Evolutionary conservation across 1,140 invertebrate species (phyloP).

Genomic region (Saccostrea echinata): DNA sequence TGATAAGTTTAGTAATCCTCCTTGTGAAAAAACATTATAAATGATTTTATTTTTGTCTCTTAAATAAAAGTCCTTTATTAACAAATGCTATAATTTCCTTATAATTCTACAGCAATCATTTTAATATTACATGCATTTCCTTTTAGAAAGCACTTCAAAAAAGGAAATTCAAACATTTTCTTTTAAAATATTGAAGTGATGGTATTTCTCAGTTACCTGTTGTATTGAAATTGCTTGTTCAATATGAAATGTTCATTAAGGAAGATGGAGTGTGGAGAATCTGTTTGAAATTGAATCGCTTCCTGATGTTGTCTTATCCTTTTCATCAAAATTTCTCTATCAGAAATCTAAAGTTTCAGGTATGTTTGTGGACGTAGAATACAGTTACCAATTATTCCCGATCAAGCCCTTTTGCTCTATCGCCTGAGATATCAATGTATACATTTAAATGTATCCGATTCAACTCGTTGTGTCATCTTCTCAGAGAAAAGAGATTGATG

Average conservation of each 20-base stretch:
- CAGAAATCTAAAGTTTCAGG: not conserved
- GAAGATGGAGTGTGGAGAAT: not conserved
- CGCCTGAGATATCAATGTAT: not conserved
- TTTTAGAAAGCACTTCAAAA: too few relatives aligned
- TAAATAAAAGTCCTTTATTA: too few relatives aligned
- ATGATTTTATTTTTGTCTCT: too few relatives aligned
- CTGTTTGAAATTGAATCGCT: conserved; percentile 13
- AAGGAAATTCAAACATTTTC: too few relatives aligned
- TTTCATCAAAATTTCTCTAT: not conserved
- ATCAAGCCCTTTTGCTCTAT: conserved; percentile 36
- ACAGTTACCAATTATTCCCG: conserved; percentile 22
- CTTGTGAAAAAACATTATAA: too few relatives aligned
- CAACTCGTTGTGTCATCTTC: not conserved
- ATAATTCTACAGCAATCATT: too few relatives aligned
- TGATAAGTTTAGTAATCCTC: too few relatives aligned
- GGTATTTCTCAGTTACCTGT: not conserved
- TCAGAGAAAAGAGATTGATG: not conserved
- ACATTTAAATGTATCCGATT: conserved; percentile 35
- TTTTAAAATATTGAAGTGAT: too few relatives aligned
- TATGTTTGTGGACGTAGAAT: not conserved
- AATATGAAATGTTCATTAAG: not conserved
- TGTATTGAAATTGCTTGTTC: not conserved
- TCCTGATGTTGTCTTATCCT: not conserved
- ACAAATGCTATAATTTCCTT: too few relatives aligned
- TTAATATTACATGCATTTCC: too few relatives aligned